Evolutionary conservation across 2,888 invertebrate genomes (phyloP), one percentile per base, ranked within the genome.

Genomic region (Gastracanthus pulcherrimus): DNA sequence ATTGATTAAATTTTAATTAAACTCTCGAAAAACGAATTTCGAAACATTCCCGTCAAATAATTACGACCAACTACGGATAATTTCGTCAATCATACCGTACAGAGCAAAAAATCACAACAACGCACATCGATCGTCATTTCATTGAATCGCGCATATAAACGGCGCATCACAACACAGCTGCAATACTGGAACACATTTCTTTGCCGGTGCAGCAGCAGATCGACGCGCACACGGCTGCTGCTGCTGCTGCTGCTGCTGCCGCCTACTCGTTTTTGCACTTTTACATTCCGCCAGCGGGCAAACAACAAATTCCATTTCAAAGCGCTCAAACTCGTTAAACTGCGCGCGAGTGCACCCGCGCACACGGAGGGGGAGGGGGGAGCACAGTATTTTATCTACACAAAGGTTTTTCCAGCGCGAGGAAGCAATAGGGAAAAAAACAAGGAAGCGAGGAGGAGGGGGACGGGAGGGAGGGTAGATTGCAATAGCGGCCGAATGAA

Each of bases 301-400:
- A 81, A 81, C 67, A 77, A 81, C 67, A 48, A 81, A 66, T 81
- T 70, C 64, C 67, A 67, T 77, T 81, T 72, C 60, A 60, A 77
- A 81, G 76, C 51, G 60, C 34, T 51, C 51, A 34, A 76, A 81
- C 66, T 77, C 77, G 77, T 74, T 77, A 77, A 81, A 45, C 55
- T 77, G 41, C 26, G 11, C 70, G 5, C n/a, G n/a, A n/a, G 34
- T 29, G 19, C 26, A 19, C 26, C 34, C 2, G 19, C 23, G 19
- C n/a, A n/a, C n/a, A n/a, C n/a, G n/a, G n/a, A n/a, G n/a, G n/a
- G n/a, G n/a, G n/a, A n/a, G n/a, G n/a, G n/a, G n/a, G n/a, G n/a
- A n/a, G n/a, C n/a, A 13, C 41, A 9, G 51, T 38, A 60, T 81
- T 76, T 67, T 76, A 66, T 11, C 67, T 67, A 64, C 66, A 72